Evolutionary conservation across 2,888 invertebrate species (phyloP).

Genomic region (Ophioninae sp.): DNA sequence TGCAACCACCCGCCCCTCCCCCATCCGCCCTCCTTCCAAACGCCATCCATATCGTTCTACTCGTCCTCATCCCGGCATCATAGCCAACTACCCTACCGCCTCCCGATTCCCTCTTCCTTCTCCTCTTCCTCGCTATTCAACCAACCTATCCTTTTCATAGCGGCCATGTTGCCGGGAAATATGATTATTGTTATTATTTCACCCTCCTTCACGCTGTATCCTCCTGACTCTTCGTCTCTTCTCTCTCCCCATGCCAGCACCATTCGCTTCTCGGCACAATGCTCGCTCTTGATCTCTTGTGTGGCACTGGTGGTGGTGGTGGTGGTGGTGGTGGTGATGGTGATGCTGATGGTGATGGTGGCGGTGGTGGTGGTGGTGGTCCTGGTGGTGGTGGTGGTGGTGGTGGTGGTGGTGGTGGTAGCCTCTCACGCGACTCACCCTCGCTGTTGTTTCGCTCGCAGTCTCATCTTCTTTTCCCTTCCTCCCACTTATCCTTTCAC

Average conservation of each 20-base stretch:
- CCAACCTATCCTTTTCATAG: slow-evolving; percentile 61
- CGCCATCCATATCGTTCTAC: slow-evolving; percentile 63
- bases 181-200: slow-evolving; percentile 81
- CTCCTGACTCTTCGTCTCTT: slow-evolving; percentile 74
- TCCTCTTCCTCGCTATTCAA: slow-evolving; percentile 58
- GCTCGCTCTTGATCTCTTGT: slow-evolving; percentile 53
- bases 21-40: slow-evolving; percentile 56
- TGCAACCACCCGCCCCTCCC: slow-evolving; percentile 60
- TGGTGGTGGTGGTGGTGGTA: slow-evolving; percentile 53
- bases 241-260: slow-evolving; percentile 45
- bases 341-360: no score
- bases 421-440: slow-evolving; percentile 55
- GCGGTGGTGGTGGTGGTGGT: slow-evolving; percentile 49
- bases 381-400: slow-evolving; percentile 40
- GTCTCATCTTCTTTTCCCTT: slow-evolving; percentile 55
- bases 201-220: slow-evolving; percentile 76
- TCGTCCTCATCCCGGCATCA: slow-evolving; percentile 60
- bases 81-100: slow-evolving; percentile 30
- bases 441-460: slow-evolving; percentile 62
- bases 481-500: slow-evolving; percentile 46
- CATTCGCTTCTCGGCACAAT: slow-evolving; percentile 34
- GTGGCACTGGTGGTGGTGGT: slow-evolving; percentile 46
- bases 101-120: slow-evolving; percentile 29
- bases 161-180: slow-evolving; percentile 81
- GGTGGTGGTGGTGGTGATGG: slow-evolving; percentile 52